A percentile compares a stretch with the other conserved stretches of the same genome.
phyloP scores from a whole-genome alignment of 2,888 invertebrate species.

The Torymus texanus region DNA sequence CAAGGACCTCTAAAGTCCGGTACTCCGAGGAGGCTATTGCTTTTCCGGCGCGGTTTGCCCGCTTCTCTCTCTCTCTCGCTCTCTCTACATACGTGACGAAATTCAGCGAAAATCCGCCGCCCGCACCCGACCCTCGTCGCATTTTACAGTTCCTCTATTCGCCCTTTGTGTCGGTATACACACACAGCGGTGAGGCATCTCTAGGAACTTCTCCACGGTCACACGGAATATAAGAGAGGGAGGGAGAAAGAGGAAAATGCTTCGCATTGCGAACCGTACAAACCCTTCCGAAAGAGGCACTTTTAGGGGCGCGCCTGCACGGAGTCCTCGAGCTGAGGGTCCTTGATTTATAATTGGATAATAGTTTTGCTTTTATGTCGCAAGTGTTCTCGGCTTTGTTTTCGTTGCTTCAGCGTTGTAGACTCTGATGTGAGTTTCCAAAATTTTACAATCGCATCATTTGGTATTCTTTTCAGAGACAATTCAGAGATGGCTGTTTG shows the following conservation, averaged over 20 bases:
- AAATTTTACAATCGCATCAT: too few species aligned
- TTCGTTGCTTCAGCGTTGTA: too few species aligned
- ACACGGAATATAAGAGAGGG: background rate
- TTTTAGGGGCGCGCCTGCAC: constrained; percentile 3
- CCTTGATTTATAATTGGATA: constrained; percentile 27
- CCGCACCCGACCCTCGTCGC: background rate
- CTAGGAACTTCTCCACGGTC: constrained; percentile 9
- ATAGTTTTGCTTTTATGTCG: constrained; percentile 6
- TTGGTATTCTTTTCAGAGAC: too few species aligned
- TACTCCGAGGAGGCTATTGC: constrained; percentile 23
- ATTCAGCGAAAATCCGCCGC: constrained; percentile 27
- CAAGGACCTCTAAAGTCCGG: constrained; percentile 28
- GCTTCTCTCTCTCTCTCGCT: background rate
- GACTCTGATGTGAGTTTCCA: too few species aligned
- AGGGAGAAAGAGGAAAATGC: constrained; percentile 1
- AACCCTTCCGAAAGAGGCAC: too few species aligned
- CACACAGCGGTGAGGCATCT: too few species aligned
- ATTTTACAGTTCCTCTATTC: background rate
- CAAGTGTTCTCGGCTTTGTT: background rate
- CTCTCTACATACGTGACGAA: constrained; percentile 17
- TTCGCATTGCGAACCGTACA: background rate
- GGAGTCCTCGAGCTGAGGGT: background rate
- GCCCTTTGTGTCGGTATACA: too few species aligned
- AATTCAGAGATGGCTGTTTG: too few species aligned
- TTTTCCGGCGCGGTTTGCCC: constrained; percentile 6